Percentiles rank a stretch among this genome's conserved stretches.
Evolutionary conservation across 2,888 invertebrate species (phyloP).

Genomic region (Pristionchus maxplancki): DNA sequence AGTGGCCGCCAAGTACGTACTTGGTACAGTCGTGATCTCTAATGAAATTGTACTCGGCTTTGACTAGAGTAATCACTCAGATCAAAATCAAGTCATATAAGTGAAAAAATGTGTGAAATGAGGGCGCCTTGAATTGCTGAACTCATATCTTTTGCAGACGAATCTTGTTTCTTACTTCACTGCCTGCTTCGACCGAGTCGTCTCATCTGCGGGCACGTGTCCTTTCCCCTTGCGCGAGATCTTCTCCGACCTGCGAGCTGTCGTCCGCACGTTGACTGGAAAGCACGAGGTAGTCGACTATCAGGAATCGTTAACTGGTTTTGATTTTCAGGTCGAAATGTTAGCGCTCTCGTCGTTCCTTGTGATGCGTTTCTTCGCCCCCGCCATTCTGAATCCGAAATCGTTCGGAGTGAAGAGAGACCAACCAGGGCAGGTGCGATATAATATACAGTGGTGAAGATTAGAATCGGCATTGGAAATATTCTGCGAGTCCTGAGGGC

Average conservation of each 20-base stretch:
- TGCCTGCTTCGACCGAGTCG: conserved; percentile 70
- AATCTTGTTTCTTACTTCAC: conserved; percentile 73
- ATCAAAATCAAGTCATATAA: too few species aligned
- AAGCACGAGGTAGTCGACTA: neutral
- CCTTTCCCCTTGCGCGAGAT: conserved; percentile 70
- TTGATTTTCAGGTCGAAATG: conserved; percentile 60
- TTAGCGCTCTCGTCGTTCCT: conserved; percentile 76
- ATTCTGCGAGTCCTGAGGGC: neutral
- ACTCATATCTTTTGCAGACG: too few species aligned
- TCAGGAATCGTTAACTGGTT: neutral
- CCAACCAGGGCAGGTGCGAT: conserved; percentile 62
- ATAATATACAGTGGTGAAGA: neutral
- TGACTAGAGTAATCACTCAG: too few species aligned
- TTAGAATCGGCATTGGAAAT: neutral
- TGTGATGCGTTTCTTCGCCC: conserved; percentile 77
- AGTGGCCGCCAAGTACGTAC: too few species aligned
- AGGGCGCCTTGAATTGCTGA: too few species aligned
- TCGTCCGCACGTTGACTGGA: conserved; percentile 66
- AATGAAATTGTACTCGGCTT: too few species aligned
- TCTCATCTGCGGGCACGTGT: conserved; percentile 69
- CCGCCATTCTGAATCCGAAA: conserved; percentile 76
- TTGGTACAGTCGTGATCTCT: too few species aligned
- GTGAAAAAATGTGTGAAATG: too few species aligned
- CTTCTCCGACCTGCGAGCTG: conserved; percentile 70
- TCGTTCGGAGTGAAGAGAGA: conserved; percentile 72